A percentile compares a stretch with the other conserved stretches of the same genome.
phyloP scores from a whole-genome alignment of 2,113 vertebrate species.

The Poecilia latipinna region DNA sequence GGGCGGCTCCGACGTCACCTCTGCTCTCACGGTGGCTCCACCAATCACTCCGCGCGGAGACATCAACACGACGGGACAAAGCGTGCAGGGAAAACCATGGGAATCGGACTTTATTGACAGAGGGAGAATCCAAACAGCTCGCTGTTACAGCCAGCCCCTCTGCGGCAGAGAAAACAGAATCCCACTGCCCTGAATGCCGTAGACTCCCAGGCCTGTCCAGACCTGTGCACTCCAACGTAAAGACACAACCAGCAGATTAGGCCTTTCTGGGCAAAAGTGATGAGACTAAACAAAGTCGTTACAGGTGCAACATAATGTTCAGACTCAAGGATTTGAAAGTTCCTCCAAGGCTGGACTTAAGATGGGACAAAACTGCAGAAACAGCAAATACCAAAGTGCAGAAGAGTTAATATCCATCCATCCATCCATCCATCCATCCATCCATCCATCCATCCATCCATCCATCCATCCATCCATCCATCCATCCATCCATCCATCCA shows the following conservation, averaged over 20 bases:
- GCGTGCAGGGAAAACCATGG: slow-evolving; percentile 20
- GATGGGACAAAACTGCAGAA: background rate
- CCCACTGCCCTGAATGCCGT: slow-evolving; percentile 55
- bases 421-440: no score
- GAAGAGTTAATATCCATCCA: background rate
- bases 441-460: no score
- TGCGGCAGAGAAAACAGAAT: slow-evolving; percentile 38
- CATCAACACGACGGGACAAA: slow-evolving; percentile 31
- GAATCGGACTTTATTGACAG: slow-evolving; percentile 48
- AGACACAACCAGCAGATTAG: slow-evolving; percentile 61
- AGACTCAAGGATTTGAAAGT: background rate
- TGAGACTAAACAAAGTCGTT: slow-evolving; percentile 47
- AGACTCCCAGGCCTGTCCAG: slow-evolving; percentile 58
- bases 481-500: no score
- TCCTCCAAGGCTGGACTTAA: background rate
- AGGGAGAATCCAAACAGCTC: slow-evolving; percentile 33
- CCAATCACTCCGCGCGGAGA: slow-evolving; percentile 39
- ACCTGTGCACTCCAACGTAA: slow-evolving; percentile 61
- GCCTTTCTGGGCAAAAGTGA: slow-evolving; percentile 30
- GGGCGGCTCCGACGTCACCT: slow-evolving; percentile 52
- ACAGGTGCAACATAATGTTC: slow-evolving; percentile 35
- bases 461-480: no score
- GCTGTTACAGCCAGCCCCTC: slow-evolving; percentile 6
- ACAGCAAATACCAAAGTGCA: background rate
- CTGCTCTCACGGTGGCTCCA: slow-evolving; percentile 49